These are phyloP conservation scores for Terebella lapidaria DNA, from an alignment of 2,888 invertebrate genomes.

Conservation along the genomic window DNA sequence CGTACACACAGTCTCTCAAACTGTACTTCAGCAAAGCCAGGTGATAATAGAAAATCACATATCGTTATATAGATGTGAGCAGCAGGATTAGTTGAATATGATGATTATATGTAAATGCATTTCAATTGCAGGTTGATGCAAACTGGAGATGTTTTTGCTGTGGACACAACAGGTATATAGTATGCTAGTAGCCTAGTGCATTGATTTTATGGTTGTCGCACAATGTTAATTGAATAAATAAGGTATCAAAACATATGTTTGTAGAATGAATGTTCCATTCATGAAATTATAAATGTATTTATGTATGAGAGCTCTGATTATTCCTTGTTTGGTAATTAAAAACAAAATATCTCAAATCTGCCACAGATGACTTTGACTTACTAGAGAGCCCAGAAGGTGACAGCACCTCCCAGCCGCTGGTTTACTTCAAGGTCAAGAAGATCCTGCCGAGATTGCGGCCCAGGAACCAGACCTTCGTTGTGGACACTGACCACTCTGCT, in stretches of 20 bases:
- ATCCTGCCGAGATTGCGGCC: constrained; percentile 28
- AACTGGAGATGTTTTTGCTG: neutral
- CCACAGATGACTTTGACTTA: neutral
- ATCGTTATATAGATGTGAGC: neutral
- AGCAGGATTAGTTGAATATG: neutral
- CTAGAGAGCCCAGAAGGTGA: neutral
- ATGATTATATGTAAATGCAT: neutral
- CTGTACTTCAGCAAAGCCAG: neutral
- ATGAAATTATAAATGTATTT: neutral
- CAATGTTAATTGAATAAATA: neutral
- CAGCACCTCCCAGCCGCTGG: constrained; percentile 23
- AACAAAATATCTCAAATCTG: neutral
- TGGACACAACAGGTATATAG: neutral
- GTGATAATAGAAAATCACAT: no score
- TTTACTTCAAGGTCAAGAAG: constrained; percentile 40
- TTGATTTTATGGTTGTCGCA: neutral
- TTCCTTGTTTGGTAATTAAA: neutral
- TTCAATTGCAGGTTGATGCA: neutral
- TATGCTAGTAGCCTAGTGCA: no score
- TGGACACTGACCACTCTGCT: constrained; percentile 28
- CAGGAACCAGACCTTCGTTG: constrained; percentile 29
- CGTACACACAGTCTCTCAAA: neutral
- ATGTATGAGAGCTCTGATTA: neutral
- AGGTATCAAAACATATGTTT: no score
- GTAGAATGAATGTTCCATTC: no score